phyloP scores from a whole-genome alignment of 2,113 vertebrate species.

The Microcebus lehilahytsara region DNA sequence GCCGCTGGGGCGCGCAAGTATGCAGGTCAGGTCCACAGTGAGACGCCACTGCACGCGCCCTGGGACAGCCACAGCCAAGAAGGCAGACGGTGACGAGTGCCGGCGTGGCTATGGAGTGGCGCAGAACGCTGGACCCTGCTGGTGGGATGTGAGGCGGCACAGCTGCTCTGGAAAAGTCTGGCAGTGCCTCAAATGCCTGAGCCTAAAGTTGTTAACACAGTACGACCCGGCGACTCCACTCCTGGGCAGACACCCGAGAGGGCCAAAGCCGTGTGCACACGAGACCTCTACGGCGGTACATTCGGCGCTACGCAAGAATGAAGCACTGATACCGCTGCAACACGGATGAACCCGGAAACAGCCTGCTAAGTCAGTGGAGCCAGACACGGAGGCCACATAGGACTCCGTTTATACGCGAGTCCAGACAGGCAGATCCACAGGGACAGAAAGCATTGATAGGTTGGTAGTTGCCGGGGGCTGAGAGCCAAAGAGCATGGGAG shows the following conservation, averaged over 20 bases:
- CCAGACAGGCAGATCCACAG: neutral
- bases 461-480: neutral
- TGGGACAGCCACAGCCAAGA: accelerated
- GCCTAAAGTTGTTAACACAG: neutral
- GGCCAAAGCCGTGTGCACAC: neutral
- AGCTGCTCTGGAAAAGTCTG: neutral
- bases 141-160: accelerated
- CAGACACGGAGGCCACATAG: neutral
- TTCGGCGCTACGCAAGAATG: accelerated
- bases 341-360: neutral
- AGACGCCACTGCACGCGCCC: accelerated
- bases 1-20: neutral
- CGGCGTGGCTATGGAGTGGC: accelerated
- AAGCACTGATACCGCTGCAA: accelerated
- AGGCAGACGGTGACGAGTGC: neutral
- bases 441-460: neutral
- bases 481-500: neutral
- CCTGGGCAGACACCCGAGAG: neutral
- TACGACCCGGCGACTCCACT: neutral
- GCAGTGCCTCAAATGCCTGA: neutral
- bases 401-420: neutral
- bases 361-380: neutral
- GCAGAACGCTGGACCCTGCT: accelerated
- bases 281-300: neutral
- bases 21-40: accelerated